These are phyloP conservation scores for Calliopsis andreniformis DNA, from an alignment of 1,140 invertebrate species.

Conservation along the genomic window DNA sequence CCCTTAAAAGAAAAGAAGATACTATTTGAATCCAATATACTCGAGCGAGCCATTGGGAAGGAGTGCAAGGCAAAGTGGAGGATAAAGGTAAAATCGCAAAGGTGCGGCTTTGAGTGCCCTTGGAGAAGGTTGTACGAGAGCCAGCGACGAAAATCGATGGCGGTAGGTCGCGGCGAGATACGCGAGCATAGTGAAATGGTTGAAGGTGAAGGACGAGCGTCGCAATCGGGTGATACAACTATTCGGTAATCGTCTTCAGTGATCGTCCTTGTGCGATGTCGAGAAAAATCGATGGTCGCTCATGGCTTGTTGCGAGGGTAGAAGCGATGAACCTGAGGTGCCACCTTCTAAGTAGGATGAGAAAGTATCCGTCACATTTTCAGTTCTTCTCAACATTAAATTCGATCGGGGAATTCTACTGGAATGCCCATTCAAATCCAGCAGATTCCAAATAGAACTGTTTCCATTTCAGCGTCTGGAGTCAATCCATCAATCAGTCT, in stretches of 20 bases:
- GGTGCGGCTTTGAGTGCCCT: slow-evolving; percentile 19
- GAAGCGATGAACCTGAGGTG: not conserved
- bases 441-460: not conserved
- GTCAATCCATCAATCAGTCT: slow-evolving; percentile 6
- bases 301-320: not conserved
- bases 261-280: slow-evolving; percentile 58
- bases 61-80: not conserved
- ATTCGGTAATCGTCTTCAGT: slow-evolving; percentile 58
- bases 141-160: slow-evolving; percentile 63
- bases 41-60: too few species aligned
- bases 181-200: slow-evolving; percentile 52
- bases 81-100: not conserved
- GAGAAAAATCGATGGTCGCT: slow-evolving; percentile 54
- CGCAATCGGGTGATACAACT: slow-evolving; percentile 58
- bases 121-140: slow-evolving; percentile 48
- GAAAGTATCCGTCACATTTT: not conserved
- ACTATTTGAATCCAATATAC: too few species aligned
- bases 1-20: too few species aligned
- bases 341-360: not conserved
- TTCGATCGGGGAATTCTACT: not conserved
- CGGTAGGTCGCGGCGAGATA: slow-evolving; percentile 58
- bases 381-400: too few species aligned
- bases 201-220: slow-evolving; percentile 65
- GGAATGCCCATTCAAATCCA: not conserved
- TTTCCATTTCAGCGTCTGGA: too few species aligned